These are phyloP conservation scores for Anaspis maculata DNA, from an alignment of 2,888 invertebrate species.

Conservation along the genomic window DNA sequence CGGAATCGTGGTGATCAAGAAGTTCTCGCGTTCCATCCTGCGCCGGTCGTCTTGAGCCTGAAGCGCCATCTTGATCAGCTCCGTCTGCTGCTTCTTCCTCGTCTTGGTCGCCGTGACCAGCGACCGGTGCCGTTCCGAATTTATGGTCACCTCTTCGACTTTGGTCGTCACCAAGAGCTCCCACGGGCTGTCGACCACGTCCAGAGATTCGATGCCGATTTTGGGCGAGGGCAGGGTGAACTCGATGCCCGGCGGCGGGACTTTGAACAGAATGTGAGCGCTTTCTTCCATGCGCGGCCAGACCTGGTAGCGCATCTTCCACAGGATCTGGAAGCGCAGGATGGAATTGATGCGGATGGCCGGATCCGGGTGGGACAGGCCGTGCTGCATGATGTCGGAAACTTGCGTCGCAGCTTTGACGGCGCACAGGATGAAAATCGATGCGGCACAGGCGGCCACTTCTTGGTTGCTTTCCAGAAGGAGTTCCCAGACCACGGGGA, in stretches of 20 bases:
- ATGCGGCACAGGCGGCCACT: constrained; percentile 75
- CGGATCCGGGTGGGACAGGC: constrained; percentile 78
- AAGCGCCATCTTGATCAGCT: constrained; percentile 89
- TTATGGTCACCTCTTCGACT: constrained; percentile 97
- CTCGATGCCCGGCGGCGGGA: constrained; percentile 97
- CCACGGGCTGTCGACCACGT: constrained; percentile 98
- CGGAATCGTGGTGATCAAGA: constrained; percentile 90
- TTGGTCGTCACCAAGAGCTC: constrained; percentile 96
- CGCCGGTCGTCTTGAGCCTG: constrained; percentile 95
- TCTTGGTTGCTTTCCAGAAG: constrained; percentile 87
- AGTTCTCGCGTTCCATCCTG: constrained; percentile 89
- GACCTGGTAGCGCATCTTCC: constrained; percentile 95
- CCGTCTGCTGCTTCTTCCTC: constrained; percentile 97
- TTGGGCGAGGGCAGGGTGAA: constrained; percentile 98
- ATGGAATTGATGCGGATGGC: constrained; percentile 76
- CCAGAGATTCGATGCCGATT: constrained; percentile 90
- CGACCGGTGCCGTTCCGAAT: constrained; percentile 92
- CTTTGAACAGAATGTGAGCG: constrained; percentile 92
- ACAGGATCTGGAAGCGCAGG: constrained; percentile 83
- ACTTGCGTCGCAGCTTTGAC: constrained; percentile 87
- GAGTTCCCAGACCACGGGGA: constrained; percentile 93
- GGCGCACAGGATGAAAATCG: constrained; percentile 86
- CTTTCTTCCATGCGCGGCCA: constrained; percentile 99
- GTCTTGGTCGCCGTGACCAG: constrained; percentile 98
- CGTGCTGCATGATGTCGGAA: constrained; percentile 80